These are phyloP conservation scores for Oenanthe melanoleuca DNA, from an alignment of 2,113 vertebrate species.

Conservation along the genomic window DNA sequence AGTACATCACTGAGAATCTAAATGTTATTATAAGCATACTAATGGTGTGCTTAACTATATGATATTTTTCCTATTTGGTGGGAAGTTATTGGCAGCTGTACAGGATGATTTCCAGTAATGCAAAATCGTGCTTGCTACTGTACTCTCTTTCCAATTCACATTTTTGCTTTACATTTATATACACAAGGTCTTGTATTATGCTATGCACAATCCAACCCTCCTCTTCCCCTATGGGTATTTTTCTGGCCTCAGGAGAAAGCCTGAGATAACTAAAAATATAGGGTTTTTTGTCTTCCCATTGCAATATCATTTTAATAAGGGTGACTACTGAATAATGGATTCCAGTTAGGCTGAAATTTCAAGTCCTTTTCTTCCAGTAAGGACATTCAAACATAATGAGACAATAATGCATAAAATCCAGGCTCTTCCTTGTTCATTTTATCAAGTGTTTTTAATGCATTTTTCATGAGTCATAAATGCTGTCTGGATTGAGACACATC, in stretches of 20 bases:
- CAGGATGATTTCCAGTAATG: neutral
- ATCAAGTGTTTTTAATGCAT: neutral
- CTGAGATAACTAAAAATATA: neutral
- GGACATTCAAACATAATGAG: neutral
- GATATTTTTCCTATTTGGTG: neutral
- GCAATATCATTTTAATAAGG: neutral
- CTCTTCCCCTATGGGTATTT: neutral
- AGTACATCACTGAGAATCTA: neutral
- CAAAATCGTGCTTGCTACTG: neutral
- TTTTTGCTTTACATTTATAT: neutral
- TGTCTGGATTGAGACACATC: neutral
- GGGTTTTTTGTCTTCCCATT: neutral
- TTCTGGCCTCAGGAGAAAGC: neutral
- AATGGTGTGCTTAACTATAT: neutral
- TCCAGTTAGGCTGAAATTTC: neutral
- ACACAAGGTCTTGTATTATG: accelerated
- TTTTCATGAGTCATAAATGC: neutral
- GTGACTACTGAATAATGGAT: neutral
- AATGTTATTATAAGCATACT: neutral
- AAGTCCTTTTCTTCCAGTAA: neutral
- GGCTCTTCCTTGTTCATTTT: neutral
- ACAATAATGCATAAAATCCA: neutral
- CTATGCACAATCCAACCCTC: neutral
- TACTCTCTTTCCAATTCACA: neutral
- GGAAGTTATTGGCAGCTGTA: neutral